Percentiles rank a stretch among this genome's conserved stretches.
phyloP scores from a whole-genome alignment of 2,797 vertebrate species.

The Gobio occitaniae region DNA sequence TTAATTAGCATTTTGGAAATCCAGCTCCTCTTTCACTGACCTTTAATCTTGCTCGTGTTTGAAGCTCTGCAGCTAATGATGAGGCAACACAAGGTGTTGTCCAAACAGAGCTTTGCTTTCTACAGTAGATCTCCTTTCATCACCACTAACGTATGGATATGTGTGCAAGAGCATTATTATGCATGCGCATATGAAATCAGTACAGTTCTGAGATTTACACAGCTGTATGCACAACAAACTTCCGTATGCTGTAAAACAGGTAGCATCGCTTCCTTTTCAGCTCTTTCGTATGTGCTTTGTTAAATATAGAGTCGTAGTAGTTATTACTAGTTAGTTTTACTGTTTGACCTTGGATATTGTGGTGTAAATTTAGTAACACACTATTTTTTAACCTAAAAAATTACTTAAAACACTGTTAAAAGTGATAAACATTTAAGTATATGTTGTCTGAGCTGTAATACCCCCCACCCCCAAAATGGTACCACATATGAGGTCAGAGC shows the following conservation, averaged over 20 bases:
- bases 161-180: background rate
- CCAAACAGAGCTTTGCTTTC: conserved; percentile 1
- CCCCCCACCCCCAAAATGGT: no score
- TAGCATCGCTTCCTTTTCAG: no score
- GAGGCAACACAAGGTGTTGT: conserved; percentile 27
- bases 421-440: no score
- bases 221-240: background rate
- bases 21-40: conserved; percentile 70
- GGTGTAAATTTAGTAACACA: background rate
- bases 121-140: background rate
- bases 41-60: conserved; percentile 67
- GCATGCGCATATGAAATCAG: background rate
- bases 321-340: background rate
- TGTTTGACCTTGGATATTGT: background rate
- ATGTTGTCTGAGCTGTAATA: no score
- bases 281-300: no score
- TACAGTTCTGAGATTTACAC: background rate
- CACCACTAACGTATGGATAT: background rate
- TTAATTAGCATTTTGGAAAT: conserved; percentile 72
- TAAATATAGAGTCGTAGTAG: background rate
- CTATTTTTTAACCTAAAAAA: background rate
- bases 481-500: no score
- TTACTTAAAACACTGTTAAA: no score
- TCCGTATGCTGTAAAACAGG: background rate
- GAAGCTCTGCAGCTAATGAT: conserved; percentile 64